Evolutionary conservation across 2,888 invertebrate species (phyloP).

Genomic region (Drosophila tripunctata): DNA sequence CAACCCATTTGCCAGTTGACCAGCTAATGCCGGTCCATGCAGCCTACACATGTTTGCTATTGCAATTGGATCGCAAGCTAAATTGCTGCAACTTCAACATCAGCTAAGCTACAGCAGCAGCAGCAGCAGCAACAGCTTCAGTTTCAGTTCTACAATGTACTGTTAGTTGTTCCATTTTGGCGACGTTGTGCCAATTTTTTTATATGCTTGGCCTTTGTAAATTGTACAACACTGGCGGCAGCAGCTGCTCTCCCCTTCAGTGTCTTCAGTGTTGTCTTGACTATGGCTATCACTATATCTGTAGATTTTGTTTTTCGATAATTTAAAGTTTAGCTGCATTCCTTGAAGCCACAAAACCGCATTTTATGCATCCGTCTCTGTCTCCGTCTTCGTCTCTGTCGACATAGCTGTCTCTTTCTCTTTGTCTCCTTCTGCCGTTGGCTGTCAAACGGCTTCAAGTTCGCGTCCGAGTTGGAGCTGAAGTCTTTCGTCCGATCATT

Average conservation of each 20-base stretch:
- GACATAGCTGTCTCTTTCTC: neutral
- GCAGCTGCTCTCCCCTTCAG: constrained; percentile 7
- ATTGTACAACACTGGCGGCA: constrained; percentile 30
- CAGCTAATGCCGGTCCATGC: constrained; percentile 40
- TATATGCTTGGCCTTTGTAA: constrained; percentile 24
- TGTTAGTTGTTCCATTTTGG: constrained; percentile 77
- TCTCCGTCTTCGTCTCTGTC: constrained; percentile 11
- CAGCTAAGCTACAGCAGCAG: constrained; percentile 12
- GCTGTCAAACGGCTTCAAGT: constrained; percentile 43
- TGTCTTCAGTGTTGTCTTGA: neutral
- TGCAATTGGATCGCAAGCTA: constrained; percentile 55
- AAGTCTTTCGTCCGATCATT: constrained; percentile 13
- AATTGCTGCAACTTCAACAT: constrained; percentile 37
- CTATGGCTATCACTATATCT: constrained; percentile 29
- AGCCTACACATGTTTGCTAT: constrained; percentile 52
- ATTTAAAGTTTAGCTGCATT: constrained; percentile 64
- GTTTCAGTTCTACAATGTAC: constrained; percentile 47
- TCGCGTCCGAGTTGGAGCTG: neutral
- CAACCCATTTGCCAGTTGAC: constrained; percentile 21
- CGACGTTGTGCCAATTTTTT: constrained; percentile 72
- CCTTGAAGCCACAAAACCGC: constrained; percentile 71
- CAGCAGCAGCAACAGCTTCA: constrained; percentile 24
- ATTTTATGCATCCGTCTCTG: constrained; percentile 43
- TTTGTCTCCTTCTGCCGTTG: constrained; percentile 8
- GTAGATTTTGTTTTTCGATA: constrained; percentile 66